These are phyloP conservation scores for Stenopsyche tienmushanensis DNA, from an alignment of 1,140 invertebrate species.

Conservation along the genomic window DNA sequence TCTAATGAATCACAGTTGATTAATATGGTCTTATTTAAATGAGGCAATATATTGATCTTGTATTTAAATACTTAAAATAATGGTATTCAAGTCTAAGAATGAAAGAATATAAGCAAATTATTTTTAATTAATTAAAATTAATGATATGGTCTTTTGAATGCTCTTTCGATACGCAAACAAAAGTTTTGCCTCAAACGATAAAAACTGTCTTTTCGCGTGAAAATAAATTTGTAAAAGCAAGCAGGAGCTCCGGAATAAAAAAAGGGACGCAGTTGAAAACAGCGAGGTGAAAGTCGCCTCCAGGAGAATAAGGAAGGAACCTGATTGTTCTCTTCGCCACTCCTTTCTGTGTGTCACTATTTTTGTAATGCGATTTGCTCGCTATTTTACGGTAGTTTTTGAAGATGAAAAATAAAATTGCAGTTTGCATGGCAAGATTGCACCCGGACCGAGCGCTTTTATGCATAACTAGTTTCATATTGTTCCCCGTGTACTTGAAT, in stretches of 20 bases:
- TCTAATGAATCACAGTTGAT: too few species aligned
- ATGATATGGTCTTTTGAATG: too few species aligned
- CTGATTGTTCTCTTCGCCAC: constrained; percentile 26
- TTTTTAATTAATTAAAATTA: too few species aligned
- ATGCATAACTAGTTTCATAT: constrained; percentile 14
- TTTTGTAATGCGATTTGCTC: constrained; percentile 40
- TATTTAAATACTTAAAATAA: too few species aligned
- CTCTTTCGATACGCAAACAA: too few species aligned
- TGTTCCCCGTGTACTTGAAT: not conserved
- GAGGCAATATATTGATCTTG: too few species aligned
- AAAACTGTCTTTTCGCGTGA: too few species aligned
- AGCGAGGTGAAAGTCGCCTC: not conserved
- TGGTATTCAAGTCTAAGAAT: too few species aligned
- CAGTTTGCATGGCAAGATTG: constrained; percentile 40
- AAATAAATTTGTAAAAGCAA: too few species aligned
- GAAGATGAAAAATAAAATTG: constrained; percentile 43
- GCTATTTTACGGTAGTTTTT: constrained; percentile 39
- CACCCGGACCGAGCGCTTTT: constrained; percentile 19
- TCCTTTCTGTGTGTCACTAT: constrained; percentile 35
- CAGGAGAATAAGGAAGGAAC: constrained; percentile 3
- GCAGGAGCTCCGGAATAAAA: not conserved
- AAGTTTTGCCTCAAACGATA: too few species aligned
- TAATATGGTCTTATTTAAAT: too few species aligned
- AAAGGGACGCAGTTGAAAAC: not conserved
- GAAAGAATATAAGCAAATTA: too few species aligned